Evolutionary conservation across 2,888 invertebrate species (phyloP), one percentile per base, ranked within the genome.

Genomic region (Zygothrica quintamaculata): DNA sequence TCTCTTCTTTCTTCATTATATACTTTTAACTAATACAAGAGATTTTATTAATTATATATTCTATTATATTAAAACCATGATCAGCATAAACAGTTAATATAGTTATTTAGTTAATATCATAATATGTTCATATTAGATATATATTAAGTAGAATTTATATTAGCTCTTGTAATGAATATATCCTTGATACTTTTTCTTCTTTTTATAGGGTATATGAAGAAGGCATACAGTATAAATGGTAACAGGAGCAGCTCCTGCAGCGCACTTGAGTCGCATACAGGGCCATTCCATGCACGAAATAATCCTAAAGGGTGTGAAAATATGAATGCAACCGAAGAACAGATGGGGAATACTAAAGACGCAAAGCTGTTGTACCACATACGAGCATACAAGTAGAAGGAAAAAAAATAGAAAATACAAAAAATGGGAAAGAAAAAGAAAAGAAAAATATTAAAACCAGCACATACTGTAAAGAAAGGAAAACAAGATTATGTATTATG

Each of bases 281-380:
- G 61, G 42, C 56, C 56, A 64, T 66, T 75, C 70, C 69, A 78
- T 84, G 82, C 81, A 66, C 79, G 82, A 77, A 82, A 77, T 79
- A 77, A 75, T 85, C 82, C 85, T 81, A 82, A 84, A 85, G 85
- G 81, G 81, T 84, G 81, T 81, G 85, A 85, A 85, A 81, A 85
- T 76, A 70, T 80, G 81, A 84, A 84, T 80, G 84, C 84, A 84
- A 48, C 67, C 61, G 36, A 80, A 77, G 78, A 65, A 56, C 55
- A 25, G 48, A 42, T 43, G 56, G 16, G 37, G 59, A 36, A 53
- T 12, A 11, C 48, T 61, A 42, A 74, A 74, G 74, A 70, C 69
- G 58, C 61, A 48, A 29, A 13, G 58, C 74, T 60, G 52, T 59
- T 73, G 69, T 73, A 65, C 73, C 74, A 74, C 65, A 69, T 70